Percentiles rank a stretch among this genome's conserved stretches.
These are phyloP conservation scores for Rhabdophis nuchalis DNA, from an alignment of 2,797 vertebrate species.

Conservation along the genomic window DNA sequence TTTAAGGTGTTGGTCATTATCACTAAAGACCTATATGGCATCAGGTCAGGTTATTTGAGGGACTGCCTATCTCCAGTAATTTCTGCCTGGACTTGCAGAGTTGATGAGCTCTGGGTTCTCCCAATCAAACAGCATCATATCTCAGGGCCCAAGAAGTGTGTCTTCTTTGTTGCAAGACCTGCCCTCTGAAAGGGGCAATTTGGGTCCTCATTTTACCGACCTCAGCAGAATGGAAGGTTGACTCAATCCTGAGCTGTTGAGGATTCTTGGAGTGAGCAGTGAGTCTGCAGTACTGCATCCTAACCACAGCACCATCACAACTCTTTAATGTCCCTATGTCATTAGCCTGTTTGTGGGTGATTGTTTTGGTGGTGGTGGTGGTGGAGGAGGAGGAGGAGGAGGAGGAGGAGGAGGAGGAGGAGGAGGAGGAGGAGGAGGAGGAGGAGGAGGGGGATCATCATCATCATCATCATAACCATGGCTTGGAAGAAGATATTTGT, in stretches of 20 bases:
- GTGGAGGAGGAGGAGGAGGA: no score
- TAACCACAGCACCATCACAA: neutral
- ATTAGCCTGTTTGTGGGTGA: neutral
- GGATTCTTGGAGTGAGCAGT: neutral
- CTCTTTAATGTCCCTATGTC: neutral
- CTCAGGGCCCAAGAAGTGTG: neutral
- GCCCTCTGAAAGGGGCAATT: neutral
- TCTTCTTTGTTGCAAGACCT: neutral
- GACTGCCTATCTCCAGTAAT: neutral
- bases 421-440: fast-evolving
- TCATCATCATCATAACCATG: no score
- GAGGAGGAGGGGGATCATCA: no score
- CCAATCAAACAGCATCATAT: neutral
- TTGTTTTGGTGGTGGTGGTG: neutral
- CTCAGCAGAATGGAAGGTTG: neutral
- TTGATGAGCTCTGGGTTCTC: neutral
- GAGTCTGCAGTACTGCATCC: neutral
- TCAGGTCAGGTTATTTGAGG: neutral
- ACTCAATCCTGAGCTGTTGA: neutral
- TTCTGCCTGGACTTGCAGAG: neutral
- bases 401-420: no score
- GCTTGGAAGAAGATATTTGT: neutral
- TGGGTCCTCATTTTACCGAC: neutral
- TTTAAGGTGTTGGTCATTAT: neutral
- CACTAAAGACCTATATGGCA: neutral